Base-by-base conservation (phyloP, 2,888 invertebrate genomes). In the Anagyrus pseudococci region DNA sequence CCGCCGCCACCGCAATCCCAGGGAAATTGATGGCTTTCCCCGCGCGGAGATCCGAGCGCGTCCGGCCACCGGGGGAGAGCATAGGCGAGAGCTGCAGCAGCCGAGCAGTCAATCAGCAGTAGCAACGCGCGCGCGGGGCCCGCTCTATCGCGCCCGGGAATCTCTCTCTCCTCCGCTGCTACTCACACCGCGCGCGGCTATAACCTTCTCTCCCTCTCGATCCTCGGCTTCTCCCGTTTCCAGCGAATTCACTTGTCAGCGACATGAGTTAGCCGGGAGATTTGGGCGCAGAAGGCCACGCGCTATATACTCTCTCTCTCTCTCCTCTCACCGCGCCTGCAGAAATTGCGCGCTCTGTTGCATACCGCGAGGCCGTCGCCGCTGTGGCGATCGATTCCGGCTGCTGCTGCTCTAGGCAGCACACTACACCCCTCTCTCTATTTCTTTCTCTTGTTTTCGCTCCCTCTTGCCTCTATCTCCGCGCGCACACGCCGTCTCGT, bases 181-280 rank as follows among this genome's bases (percentile, higher is more conserved):
- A 29, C 6, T 10, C 29, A 10, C 29, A 29, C 29, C 29, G 8
- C 37, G 20, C 13, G 19, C 43, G 26, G 22, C 10, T 29, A 29
- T 29, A 29, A 29, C 10, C 29, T 10, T 29, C 29, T 15, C 33
- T 8, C 33, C 19, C 44, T 48, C 49, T 40, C 53, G 29, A 52
- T 53, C 25, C 25, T 10, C 43, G 17, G n/a, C n/a, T n/a, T n/a
- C n/a, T n/a, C 4, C 8, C 8, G 33, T 4, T 49, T 49, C 20
- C 55, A 49, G 49, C 40, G 58, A 58, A 58, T 58, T 58, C 59
- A 59, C 59, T 59, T 53, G 59, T 59, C 58, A 48, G 44, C 43
- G 46, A 47, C 56, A 56, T 58, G 58, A 58, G 58, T 58, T 58
- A 58, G 43, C 48, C 50, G 41, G 25, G 49, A 49, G 58, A 60